A percentile compares a stretch with the other conserved stretches of the same genome.
Conservation (phyloP, 1,140 invertebrate genomes). For the Eumeta japonica region DNA sequence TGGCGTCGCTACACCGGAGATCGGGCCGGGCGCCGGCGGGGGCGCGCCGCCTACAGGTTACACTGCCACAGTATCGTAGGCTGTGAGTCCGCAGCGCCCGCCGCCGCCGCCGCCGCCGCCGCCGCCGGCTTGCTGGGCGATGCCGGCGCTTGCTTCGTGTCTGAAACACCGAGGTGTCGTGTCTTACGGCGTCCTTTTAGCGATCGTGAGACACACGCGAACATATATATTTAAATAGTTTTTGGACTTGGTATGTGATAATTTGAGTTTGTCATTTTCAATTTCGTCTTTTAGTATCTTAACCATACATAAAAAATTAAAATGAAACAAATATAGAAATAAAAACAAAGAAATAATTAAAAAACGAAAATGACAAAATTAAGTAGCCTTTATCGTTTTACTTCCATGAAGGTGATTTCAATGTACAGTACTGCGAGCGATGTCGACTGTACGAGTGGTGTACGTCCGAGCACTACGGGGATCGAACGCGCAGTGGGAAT, state of each 20-base stretch:
- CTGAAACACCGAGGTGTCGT: conserved; percentile 64
- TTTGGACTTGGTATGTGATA: background rate
- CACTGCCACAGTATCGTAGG: conserved; percentile 96
- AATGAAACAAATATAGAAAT: background rate
- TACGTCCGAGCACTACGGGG: no score
- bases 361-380: no score
- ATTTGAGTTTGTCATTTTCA: background rate
- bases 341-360: no score
- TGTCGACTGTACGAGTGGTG: no score
- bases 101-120: conserved; percentile 63
- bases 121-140: conserved; percentile 64
- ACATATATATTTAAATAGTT: background rate
- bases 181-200: background rate
- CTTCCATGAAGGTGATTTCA: no score
- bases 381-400: no score
- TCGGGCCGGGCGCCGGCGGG: conserved; percentile 14
- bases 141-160: conserved; percentile 80
- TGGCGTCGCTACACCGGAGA: no score
- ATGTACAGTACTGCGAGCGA: no score
- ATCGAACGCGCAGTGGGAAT: no score
- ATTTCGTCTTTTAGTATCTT: background rate
- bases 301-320: background rate
- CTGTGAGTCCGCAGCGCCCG: conserved; percentile 84
- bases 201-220: background rate
- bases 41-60: conserved; percentile 73